A percentile compares a stretch with the other conserved stretches of the same genome.
Evolutionary conservation across 2,113 vertebrate genomes (phyloP).

Genomic region (Phyllostomus hastatus): DNA sequence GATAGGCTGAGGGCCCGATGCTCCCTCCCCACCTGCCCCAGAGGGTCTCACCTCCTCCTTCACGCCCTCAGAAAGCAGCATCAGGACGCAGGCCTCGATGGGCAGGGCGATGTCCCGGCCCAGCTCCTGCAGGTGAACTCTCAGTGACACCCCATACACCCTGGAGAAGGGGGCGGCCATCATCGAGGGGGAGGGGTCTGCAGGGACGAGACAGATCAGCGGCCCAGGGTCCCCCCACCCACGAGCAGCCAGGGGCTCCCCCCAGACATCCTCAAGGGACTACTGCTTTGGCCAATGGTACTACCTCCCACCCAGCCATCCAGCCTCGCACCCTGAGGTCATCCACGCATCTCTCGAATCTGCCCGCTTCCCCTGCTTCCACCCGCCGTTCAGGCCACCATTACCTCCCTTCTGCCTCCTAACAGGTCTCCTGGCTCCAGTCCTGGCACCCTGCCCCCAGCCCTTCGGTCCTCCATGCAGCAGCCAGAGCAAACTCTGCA

Average conservation of each 20-base stretch:
- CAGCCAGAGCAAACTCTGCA: neutral
- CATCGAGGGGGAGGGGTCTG: slow-evolving; percentile 71
- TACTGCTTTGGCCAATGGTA: neutral
- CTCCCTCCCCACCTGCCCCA: neutral
- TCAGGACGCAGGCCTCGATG: slow-evolving; percentile 93
- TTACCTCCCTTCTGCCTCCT: neutral
- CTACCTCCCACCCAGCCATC: neutral
- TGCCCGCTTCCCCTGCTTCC: neutral
- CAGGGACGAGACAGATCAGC: slow-evolving; percentile 43
- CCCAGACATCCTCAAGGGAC: neutral
- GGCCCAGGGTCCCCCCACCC: neutral
- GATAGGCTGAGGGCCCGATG: fast-evolving
- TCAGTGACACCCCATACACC: slow-evolving; percentile 90
- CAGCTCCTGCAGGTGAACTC: slow-evolving; percentile 84
- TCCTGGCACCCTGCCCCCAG: neutral
- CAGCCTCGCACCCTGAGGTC: neutral
- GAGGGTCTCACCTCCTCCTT: slow-evolving; percentile 89
- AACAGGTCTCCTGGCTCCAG: neutral
- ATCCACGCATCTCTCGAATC: neutral
- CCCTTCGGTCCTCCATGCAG: neutral
- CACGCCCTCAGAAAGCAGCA: slow-evolving; percentile 91
- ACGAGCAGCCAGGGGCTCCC: neutral
- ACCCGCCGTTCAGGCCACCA: neutral
- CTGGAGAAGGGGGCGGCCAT: slow-evolving; percentile 67
- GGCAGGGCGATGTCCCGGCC: slow-evolving; percentile 89